Evolutionary conservation across 1,140 invertebrate genomes (phyloP), one percentile per base, ranked within the genome.

Genomic region (Halotydeus destructor): DNA sequence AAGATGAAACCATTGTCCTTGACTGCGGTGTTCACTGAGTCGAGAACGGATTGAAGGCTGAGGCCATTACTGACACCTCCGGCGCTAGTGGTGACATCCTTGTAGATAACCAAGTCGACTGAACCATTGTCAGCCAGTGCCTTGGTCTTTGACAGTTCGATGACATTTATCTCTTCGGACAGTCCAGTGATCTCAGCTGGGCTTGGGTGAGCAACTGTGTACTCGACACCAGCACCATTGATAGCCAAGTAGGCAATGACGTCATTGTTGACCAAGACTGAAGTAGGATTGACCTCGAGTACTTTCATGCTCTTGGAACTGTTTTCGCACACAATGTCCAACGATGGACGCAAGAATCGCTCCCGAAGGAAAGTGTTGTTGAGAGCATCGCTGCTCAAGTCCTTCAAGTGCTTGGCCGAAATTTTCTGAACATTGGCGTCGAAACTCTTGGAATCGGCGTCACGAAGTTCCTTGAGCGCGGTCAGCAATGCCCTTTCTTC

Each of bases 311-410:
- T 78, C 0, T 72, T 53, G 0, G 70, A 66, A 18, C 66, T 63
- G 55, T 93, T 94, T 61, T 91, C 84, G 12, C 76, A 55, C 0
- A 75, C 72, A 18, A 78, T 58, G 52, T 89, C 75, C 5, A 77
- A 49, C 30, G 70, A 58, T 0, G 71, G 44, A 24, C 71, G 58
- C 2, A 75, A 2, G 14, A 47, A 41, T 21, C 41, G 32, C 36
- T 50, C 49, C 11, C 39, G 41, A 31, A 32, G 28, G 24, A 40
- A 44, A 12, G 44, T 45, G 21, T 36, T 49, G 11, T 36, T 35
- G 3, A 51, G 25, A 5, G 38, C 19, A 27, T 51, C 49, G 22
- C 31, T 24, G 18, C 21, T 22, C 5, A 51, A 22, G 4, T 43
- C 31, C 19, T 18, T 21, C n/a, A 26, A 18, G 33, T 37, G 24